These are phyloP conservation scores for Chironomus tentans DNA, from an alignment of 2,888 invertebrate genomes.

Conservation along the genomic window DNA sequence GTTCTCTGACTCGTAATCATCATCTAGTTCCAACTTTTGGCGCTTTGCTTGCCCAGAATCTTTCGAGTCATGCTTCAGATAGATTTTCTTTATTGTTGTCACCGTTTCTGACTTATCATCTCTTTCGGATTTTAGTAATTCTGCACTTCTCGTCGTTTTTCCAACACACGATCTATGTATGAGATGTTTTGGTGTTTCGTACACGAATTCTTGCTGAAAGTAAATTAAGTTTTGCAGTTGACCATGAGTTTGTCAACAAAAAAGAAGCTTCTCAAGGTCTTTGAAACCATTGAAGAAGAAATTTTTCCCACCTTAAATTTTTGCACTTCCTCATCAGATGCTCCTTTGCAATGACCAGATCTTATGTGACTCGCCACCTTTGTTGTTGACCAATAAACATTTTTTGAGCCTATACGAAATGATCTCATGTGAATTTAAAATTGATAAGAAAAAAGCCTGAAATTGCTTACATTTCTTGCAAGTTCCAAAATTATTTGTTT, in stretches of 20 bases:
- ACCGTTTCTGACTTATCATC: too few species aligned
- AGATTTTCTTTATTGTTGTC: too few species aligned
- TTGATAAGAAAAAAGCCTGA: neutral
- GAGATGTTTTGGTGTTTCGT: constrained; percentile 9
- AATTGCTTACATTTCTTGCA: constrained; percentile 5
- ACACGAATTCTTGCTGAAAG: neutral
- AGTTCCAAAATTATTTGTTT: constrained; percentile 4
- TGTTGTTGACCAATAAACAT: constrained; percentile 14
- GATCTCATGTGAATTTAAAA: neutral
- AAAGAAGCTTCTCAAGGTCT: too few species aligned
- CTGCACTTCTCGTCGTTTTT: neutral
- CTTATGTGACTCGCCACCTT: neutral
- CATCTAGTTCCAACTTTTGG: neutral
- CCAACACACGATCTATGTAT: neutral
- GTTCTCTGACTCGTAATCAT: neutral
- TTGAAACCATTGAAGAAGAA: too few species aligned
- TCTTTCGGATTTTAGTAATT: neutral
- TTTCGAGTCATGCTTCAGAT: too few species aligned
- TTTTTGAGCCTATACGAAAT: neutral
- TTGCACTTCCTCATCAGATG: constrained; percentile 5
- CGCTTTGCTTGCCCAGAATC: neutral
- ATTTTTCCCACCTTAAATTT: neutral
- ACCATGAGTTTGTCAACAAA: too few species aligned
- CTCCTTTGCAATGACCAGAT: constrained; percentile 6
- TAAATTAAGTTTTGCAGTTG: too few species aligned